Percentiles rank a stretch among this genome's conserved stretches.
Conservation (phyloP, 2,113 vertebrate genomes). For the Dicaeum eximium region DNA sequence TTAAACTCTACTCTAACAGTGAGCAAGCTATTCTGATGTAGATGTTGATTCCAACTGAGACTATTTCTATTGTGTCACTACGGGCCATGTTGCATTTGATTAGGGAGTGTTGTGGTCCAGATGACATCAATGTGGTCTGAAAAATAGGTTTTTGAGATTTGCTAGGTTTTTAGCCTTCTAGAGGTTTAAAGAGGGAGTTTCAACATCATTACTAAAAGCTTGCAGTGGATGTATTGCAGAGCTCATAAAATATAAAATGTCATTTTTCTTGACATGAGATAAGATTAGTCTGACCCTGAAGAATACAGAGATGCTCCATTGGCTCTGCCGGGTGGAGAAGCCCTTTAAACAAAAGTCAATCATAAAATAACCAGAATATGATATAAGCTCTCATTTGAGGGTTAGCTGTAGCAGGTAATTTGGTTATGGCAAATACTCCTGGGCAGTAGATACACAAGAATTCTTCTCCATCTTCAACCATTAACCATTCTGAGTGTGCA, state of each 20-base stretch:
- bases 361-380: neutral
- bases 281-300: neutral
- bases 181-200: neutral
- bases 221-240: neutral
- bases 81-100: neutral
- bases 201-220: neutral
- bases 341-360: neutral
- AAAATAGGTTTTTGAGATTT: neutral
- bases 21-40: neutral
- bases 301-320: neutral
- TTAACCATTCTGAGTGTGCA: accelerated
- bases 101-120: neutral
- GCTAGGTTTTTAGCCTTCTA: neutral
- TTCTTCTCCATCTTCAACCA: neutral
- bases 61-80: neutral
- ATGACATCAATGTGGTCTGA: neutral
- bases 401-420: neutral
- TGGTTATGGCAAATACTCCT: neutral
- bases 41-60: neutral
- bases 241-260: neutral
- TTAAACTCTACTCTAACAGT: neutral
- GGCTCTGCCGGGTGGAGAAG: neutral
- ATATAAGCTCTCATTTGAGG: neutral
- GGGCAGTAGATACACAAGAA: neutral
- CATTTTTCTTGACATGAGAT: neutral